Conservation (phyloP, 2,113 vertebrate species). For the Hippoglossus stenolepis region DNA sequence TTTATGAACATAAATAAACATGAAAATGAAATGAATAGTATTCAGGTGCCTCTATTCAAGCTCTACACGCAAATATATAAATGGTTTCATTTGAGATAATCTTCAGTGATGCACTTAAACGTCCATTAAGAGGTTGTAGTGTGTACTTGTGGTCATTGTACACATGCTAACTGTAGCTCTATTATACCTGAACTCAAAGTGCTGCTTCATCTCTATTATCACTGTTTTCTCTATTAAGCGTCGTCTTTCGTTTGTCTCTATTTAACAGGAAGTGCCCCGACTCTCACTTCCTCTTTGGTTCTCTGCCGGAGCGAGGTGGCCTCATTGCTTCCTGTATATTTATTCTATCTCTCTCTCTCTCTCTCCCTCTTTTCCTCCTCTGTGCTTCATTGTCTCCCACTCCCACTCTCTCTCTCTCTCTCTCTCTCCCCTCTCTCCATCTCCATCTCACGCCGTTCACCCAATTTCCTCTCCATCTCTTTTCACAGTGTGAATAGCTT, state of each 20-base stretch:
- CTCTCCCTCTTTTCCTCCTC: constrained; percentile 42
- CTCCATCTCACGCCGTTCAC: constrained; percentile 62
- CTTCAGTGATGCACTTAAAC: too few relatives aligned
- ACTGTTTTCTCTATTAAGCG: constrained; percentile 16
- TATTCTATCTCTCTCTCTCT: constrained; percentile 40
- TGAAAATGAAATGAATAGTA: too few relatives aligned
- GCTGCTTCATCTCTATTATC: not conserved
- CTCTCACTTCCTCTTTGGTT: constrained; percentile 63
- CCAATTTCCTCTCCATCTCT: constrained; percentile 73
- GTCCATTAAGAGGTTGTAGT: too few relatives aligned
- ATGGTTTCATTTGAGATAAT: too few relatives aligned
- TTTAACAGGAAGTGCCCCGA: constrained; percentile 60
- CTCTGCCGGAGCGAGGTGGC: constrained; percentile 33
- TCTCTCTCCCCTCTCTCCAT: constrained; percentile 21
- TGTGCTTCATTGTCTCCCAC: constrained; percentile 43
- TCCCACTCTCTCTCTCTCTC: constrained; percentile 59
- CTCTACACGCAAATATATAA: too few relatives aligned
- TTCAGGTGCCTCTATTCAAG: too few relatives aligned
- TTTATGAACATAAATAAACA: too few relatives aligned
- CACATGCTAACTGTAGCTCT: too few relatives aligned
- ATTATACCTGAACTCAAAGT: not conserved
- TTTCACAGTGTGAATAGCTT: constrained; percentile 74
- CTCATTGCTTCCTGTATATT: constrained; percentile 60
- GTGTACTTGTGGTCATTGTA: too few relatives aligned
- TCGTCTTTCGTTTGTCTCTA: not conserved